Conservation (phyloP, 2,888 invertebrate genomes). For the Neoaliturus tenellus region DNA sequence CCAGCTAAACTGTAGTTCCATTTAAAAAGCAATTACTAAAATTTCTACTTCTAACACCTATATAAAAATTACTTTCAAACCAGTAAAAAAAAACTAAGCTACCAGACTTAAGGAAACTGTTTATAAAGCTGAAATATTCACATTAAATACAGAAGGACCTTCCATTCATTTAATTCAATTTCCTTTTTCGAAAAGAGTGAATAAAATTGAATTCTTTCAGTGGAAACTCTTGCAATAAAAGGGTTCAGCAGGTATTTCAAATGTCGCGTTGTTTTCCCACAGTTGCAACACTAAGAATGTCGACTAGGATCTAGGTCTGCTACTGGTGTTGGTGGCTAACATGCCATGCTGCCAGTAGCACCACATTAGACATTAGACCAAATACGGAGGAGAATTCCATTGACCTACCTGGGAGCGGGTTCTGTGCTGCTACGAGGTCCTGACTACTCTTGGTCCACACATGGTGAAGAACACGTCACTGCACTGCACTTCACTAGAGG, state of each 20-base stretch:
- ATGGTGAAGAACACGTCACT: conserved; percentile 10
- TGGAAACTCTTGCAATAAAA: not conserved
- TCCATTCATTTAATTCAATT: not conserved
- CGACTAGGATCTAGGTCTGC: not conserved
- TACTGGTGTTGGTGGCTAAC: not conserved
- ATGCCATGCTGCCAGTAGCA: conserved; percentile 17
- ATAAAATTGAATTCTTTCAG: not conserved
- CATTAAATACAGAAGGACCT: no score
- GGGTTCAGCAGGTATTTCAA: not conserved
- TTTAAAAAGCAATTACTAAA: no score
- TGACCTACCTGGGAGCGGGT: conserved; percentile 32
- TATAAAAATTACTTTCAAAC: no score
- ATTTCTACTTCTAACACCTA: no score
- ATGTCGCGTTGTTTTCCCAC: conserved; percentile 25
- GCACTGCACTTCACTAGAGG: not conserved
- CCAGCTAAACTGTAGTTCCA: no score
- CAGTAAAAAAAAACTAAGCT: no score
- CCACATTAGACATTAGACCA: conserved; percentile 2
- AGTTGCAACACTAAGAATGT: not conserved
- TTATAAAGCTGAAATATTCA: no score
- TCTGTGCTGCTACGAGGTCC: not conserved
- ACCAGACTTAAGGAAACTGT: no score
- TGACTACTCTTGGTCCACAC: not conserved
- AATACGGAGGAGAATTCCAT: not conserved
- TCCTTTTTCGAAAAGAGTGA: no score